A percentile compares a stretch with the other conserved stretches of the same genome.
Conservation (phyloP, 2,797 vertebrate species). For the Pipistrellus pygmaeus region DNA sequence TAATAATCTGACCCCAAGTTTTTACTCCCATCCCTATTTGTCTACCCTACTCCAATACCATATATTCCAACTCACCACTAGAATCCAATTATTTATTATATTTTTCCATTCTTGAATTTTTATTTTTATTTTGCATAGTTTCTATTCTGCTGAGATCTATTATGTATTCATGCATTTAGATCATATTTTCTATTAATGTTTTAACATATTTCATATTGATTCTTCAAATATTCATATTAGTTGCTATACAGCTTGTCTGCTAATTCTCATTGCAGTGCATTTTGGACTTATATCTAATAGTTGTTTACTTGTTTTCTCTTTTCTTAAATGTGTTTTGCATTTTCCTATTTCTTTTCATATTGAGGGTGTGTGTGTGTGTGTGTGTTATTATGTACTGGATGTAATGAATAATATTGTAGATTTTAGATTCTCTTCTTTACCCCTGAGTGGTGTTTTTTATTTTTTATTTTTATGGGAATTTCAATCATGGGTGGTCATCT, state of each 20-base stretch:
- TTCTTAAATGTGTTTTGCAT: background rate
- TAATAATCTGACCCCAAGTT: background rate
- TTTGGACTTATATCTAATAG: background rate
- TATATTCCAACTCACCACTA: background rate
- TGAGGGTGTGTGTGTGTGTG: too few species aligned
- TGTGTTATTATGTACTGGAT: background rate
- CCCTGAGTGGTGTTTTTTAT: background rate
- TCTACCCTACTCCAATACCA: background rate
- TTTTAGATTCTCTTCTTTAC: background rate
- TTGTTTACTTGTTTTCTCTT: background rate
- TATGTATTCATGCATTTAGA: slow-evolving; percentile 10
- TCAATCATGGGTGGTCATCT: background rate
- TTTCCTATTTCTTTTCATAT: background rate
- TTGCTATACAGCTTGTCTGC: background rate
- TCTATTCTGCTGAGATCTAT: background rate
- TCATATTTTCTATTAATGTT: background rate
- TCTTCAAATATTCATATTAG: background rate
- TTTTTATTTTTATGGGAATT: background rate
- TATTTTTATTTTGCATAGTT: background rate
- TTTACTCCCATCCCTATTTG: background rate
- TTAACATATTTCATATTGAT: slow-evolving; percentile 20
- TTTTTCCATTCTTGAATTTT: slow-evolving; percentile 34
- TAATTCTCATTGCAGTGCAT: background rate
- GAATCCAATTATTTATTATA: background rate
- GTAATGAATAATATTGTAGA: background rate